Evolutionary conservation across 2,888 invertebrate species (phyloP), one percentile per base, ranked within the genome.

Genomic region (Prionchulus punctatus): DNA sequence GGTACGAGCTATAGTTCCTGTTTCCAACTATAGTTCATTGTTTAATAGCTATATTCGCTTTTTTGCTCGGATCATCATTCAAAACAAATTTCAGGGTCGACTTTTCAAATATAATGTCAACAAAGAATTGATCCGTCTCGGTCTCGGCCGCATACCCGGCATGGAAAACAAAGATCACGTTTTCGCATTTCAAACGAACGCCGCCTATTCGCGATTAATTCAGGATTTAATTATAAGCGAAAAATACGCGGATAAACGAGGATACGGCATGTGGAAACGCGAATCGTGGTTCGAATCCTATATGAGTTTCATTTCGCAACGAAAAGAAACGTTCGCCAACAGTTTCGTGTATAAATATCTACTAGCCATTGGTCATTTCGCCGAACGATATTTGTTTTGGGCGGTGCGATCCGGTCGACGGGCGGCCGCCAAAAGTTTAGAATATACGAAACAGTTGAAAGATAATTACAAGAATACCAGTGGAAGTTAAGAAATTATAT

Each of bases 221-320:
- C 64, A 64, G 27, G 56, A 64, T 21, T 63, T 69, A 36, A 58
- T 69, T 30, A 66, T 67, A 60, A 63, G 64, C 55, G 69, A 69
- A 59, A 66, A 68, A 57, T 61, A 69, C 27, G 69, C 69, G 3
- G 67, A 69, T 50, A 61, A 65, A 18, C 61, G 69, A n/a, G 70
- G 69, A 23, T 63, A 70, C 28, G 69, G 69, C 7, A 63, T 68
- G n/a, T 69, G 70, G 70, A 45, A 45, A 45, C n/a, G n/a, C n/a
- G n/a, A n/a, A n/a, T n/a, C n/a, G n/a, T n/a, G n/a, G n/a, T n/a
- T n/a, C n/a, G n/a, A n/a, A n/a, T n/a, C n/a, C n/a, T n/a, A n/a
- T n/a, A n/a, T n/a, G n/a, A n/a, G n/a, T n/a, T n/a, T n/a, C n/a
- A n/a, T n/a, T n/a, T n/a, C n/a, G n/a, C n/a, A n/a, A n/a, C n/a